Conservation (phyloP, 2,113 vertebrate genomes). For the Natator depressus region DNA sequence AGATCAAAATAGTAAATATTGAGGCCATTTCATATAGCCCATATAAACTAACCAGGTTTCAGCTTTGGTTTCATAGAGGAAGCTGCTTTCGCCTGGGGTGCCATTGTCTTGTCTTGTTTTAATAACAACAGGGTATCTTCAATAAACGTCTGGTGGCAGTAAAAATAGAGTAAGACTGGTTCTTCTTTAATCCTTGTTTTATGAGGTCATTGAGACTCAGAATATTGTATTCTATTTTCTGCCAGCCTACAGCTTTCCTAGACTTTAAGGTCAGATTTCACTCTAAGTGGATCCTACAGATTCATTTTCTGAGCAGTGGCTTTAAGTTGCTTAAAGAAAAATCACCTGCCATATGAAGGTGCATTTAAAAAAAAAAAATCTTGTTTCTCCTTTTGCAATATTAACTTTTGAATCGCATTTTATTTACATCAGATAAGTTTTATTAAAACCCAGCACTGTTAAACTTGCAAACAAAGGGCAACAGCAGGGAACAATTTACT, state of each 20-base stretch:
- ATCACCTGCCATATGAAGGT: neutral
- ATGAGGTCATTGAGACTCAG: neutral
- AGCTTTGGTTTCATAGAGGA: neutral
- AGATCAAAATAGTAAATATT: neutral
- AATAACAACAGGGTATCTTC: neutral
- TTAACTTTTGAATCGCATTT: neutral
- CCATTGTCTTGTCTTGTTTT: neutral
- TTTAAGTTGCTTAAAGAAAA: neutral
- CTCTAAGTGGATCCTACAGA: neutral
- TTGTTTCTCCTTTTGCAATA: neutral
- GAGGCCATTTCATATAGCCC: neutral
- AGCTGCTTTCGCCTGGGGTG: no score
- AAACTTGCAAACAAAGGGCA: neutral
- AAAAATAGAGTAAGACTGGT: neutral
- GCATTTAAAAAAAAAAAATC: neutral
- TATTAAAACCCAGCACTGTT: neutral
- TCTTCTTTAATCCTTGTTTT: neutral
- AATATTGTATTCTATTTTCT: neutral
- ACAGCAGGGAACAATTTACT: neutral
- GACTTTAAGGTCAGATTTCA: neutral
- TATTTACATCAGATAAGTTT: neutral
- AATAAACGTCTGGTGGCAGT: neutral
- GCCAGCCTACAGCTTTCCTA: neutral
- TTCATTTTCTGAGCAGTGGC: neutral
- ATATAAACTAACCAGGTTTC: neutral